A percentile compares a stretch with the other conserved stretches of the same genome.
These are phyloP conservation scores for Crematogaster levior DNA, from an alignment of 2,888 invertebrate species.

Conservation along the genomic window DNA sequence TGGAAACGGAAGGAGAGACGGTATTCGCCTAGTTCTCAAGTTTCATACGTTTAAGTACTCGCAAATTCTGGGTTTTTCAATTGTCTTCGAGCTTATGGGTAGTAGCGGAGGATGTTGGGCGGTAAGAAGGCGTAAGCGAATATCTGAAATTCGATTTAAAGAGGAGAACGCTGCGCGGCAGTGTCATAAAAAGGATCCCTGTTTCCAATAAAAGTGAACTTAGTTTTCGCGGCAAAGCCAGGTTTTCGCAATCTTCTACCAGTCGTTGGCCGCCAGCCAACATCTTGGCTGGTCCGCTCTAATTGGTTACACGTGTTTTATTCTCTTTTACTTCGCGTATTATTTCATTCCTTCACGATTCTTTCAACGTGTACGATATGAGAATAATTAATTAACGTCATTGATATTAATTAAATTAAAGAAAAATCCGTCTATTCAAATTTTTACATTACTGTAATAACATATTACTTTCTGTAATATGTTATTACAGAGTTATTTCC, in stretches of 20 bases:
- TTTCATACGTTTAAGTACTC: constrained; percentile 37
- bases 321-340: neutral
- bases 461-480: neutral
- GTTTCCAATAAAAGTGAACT: constrained; percentile 72
- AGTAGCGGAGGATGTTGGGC: constrained; percentile 11
- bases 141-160: constrained; percentile 68
- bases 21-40: constrained; percentile 21
- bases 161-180: constrained; percentile 11
- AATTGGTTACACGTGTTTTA: constrained; percentile 13
- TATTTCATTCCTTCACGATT: neutral
- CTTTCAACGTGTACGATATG: neutral
- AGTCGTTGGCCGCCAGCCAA: constrained; percentile 30
- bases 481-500: neutral
- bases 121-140: constrained; percentile 9
- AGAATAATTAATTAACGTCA: constrained; percentile 26
- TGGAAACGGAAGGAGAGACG: neutral
- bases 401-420: neutral
- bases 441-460: no score
- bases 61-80: constrained; percentile 39
- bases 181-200: constrained; percentile 50
- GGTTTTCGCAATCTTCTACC: constrained; percentile 67
- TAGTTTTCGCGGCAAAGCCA: constrained; percentile 55
- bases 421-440: neutral
- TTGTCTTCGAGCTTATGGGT: constrained; percentile 29
- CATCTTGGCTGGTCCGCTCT: constrained; percentile 23